A percentile compares a stretch with the other conserved stretches of the same genome.
These are phyloP conservation scores for fruit fly (Drosophila melanogaster) DNA, from an alignment of 1,140 invertebrate species.

Conservation along the genomic window Release_6_plus_ISO1_MT NT_033777.3:12859001-12859500, in stretches of 20 bases:
- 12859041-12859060: constrained; percentile 15
- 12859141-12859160: constrained; percentile 24
- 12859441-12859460: too few species aligned
- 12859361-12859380: constrained; percentile 4
- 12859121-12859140: not conserved
- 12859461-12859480: too few species aligned
- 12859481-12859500: too few species aligned
- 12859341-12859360: constrained; percentile 3
- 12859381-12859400: not conserved
- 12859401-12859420: not conserved
- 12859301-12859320: constrained; percentile 54
- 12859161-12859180: constrained; percentile 57
- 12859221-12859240: constrained; percentile 54
- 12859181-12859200: constrained; percentile 55
- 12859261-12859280: constrained; percentile 10
- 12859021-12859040: constrained; percentile 19
- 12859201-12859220: constrained; percentile 64
- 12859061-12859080: constrained; percentile 29
- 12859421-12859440: too few species aligned
- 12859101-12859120: not conserved
- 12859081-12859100: constrained; percentile 7
- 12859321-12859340: constrained; percentile 58
- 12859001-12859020: constrained; percentile 5
- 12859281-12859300: constrained; percentile 26
- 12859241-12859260: constrained; percentile 46